Evolutionary conservation across 1,140 invertebrate genomes (phyloP).

Genomic region (Helicorthomorpha holstii): DNA sequence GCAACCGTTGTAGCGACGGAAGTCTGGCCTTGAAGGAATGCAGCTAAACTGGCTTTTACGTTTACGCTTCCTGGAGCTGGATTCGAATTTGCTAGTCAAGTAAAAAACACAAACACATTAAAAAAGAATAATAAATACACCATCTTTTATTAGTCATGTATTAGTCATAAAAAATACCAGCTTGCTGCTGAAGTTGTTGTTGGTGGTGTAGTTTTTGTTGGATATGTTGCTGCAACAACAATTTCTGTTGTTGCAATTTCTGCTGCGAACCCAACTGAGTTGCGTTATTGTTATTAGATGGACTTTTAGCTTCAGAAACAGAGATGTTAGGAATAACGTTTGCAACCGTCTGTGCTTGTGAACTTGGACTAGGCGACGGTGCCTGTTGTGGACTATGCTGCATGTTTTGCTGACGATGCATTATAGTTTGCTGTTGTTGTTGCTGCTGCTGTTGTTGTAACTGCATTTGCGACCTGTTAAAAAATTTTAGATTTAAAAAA

Average conservation of each 20-base stretch:
- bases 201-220: too few species aligned
- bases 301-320: too few species aligned
- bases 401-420: neutral
- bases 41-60: constrained; percentile 15
- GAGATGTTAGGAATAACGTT: too few species aligned
- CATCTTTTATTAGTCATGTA: too few species aligned
- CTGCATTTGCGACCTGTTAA: constrained; percentile 2
- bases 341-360: too few species aligned
- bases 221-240: neutral
- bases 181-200: too few species aligned
- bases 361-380: neutral
- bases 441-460: constrained; percentile 1
- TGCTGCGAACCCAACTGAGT: too few species aligned
- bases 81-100: neutral
- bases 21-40: constrained; percentile 13
- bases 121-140: too few species aligned
- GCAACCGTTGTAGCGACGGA: neutral
- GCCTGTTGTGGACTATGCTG: constrained; percentile 12
- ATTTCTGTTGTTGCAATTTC: too few species aligned
- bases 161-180: too few species aligned
- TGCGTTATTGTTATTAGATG: too few species aligned
- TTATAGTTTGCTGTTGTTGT: neutral
- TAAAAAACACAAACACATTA: neutral
- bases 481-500: neutral
- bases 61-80: constrained; percentile 3